These are phyloP conservation scores for Ochropleura leucogaster DNA, from an alignment of 2,888 invertebrate species.

Conservation along the genomic window DNA sequence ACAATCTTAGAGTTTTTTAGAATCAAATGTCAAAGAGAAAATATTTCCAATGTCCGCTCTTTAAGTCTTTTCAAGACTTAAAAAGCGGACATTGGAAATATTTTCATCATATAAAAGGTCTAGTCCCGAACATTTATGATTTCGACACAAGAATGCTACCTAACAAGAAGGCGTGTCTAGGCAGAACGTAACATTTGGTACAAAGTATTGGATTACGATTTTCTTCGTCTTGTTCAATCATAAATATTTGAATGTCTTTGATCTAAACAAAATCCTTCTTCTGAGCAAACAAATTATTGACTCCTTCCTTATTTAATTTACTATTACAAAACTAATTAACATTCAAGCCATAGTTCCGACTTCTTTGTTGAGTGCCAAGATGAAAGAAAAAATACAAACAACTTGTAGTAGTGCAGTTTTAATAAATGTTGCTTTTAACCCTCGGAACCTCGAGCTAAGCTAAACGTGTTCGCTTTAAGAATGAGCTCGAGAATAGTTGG, in stretches of 20 bases:
- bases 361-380: conserved; percentile 24
- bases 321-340: conserved; percentile 39
- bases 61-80: too few relatives aligned
- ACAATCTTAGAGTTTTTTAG: too few relatives aligned
- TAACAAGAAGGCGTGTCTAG: too few relatives aligned
- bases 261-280: not conserved
- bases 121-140: too few relatives aligned
- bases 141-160: too few relatives aligned
- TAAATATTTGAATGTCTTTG: not conserved
- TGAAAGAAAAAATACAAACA: conserved; percentile 46
- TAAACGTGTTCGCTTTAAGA: conserved; percentile 53
- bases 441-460: conserved; percentile 31
- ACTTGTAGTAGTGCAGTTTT: conserved; percentile 47
- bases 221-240: too few relatives aligned
- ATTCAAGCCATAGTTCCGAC: conserved; percentile 18
- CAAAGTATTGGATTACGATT: too few relatives aligned
- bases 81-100: too few relatives aligned
- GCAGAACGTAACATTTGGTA: too few relatives aligned
- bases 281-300: not conserved
- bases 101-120: too few relatives aligned
- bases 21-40: too few relatives aligned
- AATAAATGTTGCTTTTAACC: conserved; percentile 59
- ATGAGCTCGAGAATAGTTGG: conserved; percentile 48
- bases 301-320: conserved; percentile 13
- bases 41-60: too few relatives aligned